Evolutionary conservation across 1,140 invertebrate genomes (phyloP), one percentile per base, ranked within the genome.

Genomic region (Probaryconus sp.): DNA sequence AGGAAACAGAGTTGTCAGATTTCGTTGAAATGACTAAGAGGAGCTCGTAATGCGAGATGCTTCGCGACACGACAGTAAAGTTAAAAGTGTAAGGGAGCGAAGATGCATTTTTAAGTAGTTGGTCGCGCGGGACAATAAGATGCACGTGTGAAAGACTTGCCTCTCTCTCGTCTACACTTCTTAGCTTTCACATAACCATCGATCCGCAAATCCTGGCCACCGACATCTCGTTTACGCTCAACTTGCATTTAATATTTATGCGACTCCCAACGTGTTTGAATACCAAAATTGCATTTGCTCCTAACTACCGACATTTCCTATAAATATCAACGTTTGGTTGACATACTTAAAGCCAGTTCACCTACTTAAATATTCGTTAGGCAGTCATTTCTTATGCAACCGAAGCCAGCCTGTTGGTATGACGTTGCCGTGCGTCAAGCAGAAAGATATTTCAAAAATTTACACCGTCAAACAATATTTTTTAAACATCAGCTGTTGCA

Each of bases 231-330:
- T 71, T 74, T 70, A 67, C 63, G 47, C 30, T 61, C 26, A 37
- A 48, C 42, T 40, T 60, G 50, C 60, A 81, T 81, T 72, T 76
- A 82, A 81, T 75, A 82, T 82, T 81, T 70, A 81, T 75, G 61
- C 45, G 42, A 45, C 64, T 64, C 42, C 17, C 50, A 65, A 16
- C 47, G 31, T 50, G 55, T 73, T 67, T 67, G 55, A 50, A 67
- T 67, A 60, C 35, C 45, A 21, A 65, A 72, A 72, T 60, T 56
- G 31, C 37, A 65, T 65, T 72, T 58, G 33, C 28, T 21, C 33
- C 30, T 45, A 51, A 64, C 42, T 35, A 58, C 50, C 17, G 42
- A 64, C 58, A 58, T 64, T 42, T 43, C 16, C 58, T 58, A 64
- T 58, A 64, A 64, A 71, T 71, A 71, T 70, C 56, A 63, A 42